Conservation (phyloP, 2,888 invertebrate species). For the Athalia rosae region DNA sequence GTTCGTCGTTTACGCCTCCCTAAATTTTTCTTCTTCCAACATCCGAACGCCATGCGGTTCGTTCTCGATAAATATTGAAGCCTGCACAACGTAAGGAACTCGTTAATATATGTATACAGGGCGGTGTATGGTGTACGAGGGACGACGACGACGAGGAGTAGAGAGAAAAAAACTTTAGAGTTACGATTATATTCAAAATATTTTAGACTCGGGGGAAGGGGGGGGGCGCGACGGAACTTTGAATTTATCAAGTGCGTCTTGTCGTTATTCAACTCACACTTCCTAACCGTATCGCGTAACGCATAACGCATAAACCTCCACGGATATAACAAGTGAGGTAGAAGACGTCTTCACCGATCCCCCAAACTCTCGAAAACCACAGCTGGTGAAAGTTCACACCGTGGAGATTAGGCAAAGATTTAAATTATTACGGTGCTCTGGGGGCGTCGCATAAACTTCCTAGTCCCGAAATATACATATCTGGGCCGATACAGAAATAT, state of each 20-base stretch:
- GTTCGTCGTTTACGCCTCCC: constrained; percentile 7
- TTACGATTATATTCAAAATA: constrained; percentile 40
- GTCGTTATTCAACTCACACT: not conserved
- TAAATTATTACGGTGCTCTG: constrained; percentile 25
- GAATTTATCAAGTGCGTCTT: constrained; percentile 35
- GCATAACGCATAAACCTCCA: not conserved
- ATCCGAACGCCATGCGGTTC: not conserved
- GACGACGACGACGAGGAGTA: not conserved
- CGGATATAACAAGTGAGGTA: not conserved
- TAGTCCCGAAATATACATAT: no score
- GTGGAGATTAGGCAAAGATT: constrained; percentile 32
- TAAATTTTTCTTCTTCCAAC: constrained; percentile 18
- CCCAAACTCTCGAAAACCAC: constrained; percentile 12
- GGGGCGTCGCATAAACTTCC: no score
- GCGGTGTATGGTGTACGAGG: not conserved
- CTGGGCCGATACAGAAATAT: no score
- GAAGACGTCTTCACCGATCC: not conserved
- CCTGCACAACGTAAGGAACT: not conserved
- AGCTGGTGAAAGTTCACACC: constrained; percentile 33
- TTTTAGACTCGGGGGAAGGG: constrained; percentile 22
- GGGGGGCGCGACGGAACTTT: constrained; percentile 19
- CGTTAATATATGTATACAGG: not conserved
- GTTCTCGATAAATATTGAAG: constrained; percentile 39
- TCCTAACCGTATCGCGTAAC: not conserved
- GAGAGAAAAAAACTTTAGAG: constrained; percentile 19